These are phyloP conservation scores for Euthynnus affinis DNA, from an alignment of 2,797 vertebrate species.

Conservation along the genomic window DNA sequence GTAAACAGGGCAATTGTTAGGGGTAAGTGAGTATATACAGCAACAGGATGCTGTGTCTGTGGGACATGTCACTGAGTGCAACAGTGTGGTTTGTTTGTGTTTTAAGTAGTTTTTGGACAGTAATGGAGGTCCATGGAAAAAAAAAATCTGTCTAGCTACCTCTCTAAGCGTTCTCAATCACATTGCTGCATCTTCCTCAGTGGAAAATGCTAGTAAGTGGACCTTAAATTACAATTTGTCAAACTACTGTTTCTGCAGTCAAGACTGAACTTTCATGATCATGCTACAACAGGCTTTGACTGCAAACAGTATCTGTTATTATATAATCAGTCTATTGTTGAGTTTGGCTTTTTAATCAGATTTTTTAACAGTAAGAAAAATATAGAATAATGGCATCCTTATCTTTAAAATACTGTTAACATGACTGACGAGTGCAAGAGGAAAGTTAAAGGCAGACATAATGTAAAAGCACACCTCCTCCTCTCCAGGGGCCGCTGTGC, in stretches of 20 bases:
- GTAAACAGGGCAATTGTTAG: too few species aligned
- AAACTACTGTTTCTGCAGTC: too few species aligned
- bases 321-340: neutral
- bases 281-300: neutral
- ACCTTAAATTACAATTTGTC: too few species aligned
- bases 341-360: neutral
- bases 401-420: neutral
- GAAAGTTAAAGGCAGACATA: slow-evolving; percentile 21
- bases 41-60: too few species aligned
- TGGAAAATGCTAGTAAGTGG: too few species aligned
- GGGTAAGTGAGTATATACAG: too few species aligned
- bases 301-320: neutral
- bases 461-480: slow-evolving; percentile 25
- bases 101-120: neutral
- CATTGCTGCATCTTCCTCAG: too few species aligned
- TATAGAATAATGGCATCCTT: neutral
- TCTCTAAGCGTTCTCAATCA: too few species aligned
- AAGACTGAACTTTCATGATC: too few species aligned
- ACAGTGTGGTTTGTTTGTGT: too few species aligned
- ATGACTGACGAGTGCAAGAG: neutral
- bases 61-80: too few species aligned
- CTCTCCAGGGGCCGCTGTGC: slow-evolving; percentile 44
- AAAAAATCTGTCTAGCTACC: too few species aligned
- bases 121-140: neutral
- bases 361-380: neutral